phyloP scores from a whole-genome alignment of 2,113 vertebrate genomes.

The Callipepla californica region DNA sequence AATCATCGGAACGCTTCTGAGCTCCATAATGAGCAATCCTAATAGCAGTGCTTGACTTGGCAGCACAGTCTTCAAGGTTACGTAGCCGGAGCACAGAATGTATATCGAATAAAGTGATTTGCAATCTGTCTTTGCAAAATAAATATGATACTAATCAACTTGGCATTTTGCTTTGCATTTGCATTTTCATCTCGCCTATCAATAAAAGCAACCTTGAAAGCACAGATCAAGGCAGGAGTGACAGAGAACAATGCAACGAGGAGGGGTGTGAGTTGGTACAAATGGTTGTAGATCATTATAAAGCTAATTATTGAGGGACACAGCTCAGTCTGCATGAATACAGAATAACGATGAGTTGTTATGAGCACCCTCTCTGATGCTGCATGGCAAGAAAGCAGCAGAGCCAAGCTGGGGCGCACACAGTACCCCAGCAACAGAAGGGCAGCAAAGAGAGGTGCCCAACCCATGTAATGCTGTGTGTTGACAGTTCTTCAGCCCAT shows the following conservation, averaged over 20 bases:
- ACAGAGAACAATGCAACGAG: background rate
- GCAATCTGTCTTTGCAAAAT: background rate
- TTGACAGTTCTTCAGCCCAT: background rate
- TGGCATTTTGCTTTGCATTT: conserved; percentile 11
- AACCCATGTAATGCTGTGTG: background rate
- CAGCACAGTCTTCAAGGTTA: conserved; percentile 19
- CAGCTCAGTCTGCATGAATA: background rate
- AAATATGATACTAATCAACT: conserved; percentile 10
- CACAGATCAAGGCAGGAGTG: background rate
- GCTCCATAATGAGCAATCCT: background rate
- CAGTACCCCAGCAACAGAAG: rapidly evolving
- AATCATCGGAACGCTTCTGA: background rate
- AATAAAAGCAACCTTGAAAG: conserved; percentile 40
- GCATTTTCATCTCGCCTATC: background rate
- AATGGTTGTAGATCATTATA: conserved; percentile 31
- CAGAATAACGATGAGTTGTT: conserved; percentile 10
- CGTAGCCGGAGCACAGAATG: background rate
- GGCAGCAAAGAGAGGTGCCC: background rate
- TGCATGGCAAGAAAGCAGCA: background rate
- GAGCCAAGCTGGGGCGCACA: background rate
- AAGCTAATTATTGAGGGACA: conserved; percentile 43
- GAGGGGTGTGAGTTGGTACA: conserved; percentile 13
- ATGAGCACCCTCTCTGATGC: too few species aligned
- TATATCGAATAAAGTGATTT: background rate
- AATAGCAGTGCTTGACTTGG: background rate